A percentile compares a stretch with the other conserved stretches of the same genome.
These are phyloP conservation scores for Acanthurus tractus DNA, from an alignment of 2,797 vertebrate genomes.

Conservation along the genomic window DNA sequence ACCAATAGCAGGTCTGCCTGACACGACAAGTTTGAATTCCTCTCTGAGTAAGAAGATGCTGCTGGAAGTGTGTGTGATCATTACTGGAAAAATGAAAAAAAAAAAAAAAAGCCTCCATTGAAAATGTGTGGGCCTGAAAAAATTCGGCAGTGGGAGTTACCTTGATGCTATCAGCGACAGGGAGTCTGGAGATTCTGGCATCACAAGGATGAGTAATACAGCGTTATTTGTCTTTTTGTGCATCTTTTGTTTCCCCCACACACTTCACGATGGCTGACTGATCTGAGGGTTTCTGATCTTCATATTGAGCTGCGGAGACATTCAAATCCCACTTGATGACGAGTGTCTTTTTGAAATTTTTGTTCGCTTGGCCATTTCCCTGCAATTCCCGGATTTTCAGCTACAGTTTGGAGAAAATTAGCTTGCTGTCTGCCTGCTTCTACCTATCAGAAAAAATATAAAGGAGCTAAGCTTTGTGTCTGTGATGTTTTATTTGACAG, in stretches of 20 bases:
- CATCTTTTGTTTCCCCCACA: constrained; percentile 28
- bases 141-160: constrained; percentile 30
- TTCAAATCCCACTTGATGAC: constrained; percentile 40
- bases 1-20: constrained; percentile 32
- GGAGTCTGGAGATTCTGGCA: constrained; percentile 6
- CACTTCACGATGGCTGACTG: constrained; percentile 27
- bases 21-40: constrained; percentile 54
- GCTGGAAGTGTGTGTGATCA: constrained; percentile 47
- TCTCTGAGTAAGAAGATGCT: constrained; percentile 22
- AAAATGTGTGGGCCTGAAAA: constrained; percentile 9
- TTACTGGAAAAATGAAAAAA: background rate
- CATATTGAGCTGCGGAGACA: constrained; percentile 21
- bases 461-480: constrained; percentile 46
- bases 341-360: constrained; percentile 15
- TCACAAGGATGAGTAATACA: constrained; percentile 13
- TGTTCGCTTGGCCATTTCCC: constrained; percentile 34
- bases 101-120: background rate
- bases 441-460: constrained; percentile 42
- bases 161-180: constrained; percentile 25
- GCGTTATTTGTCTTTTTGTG: constrained; percentile 26
- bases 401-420: constrained; percentile 59
- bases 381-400: constrained; percentile 49
- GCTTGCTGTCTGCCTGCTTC: constrained; percentile 57
- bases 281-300: constrained; percentile 37
- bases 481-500: constrained; percentile 53